phyloP scores from a whole-genome alignment of 2,888 invertebrate species.

The Coelopa pilipes region DNA sequence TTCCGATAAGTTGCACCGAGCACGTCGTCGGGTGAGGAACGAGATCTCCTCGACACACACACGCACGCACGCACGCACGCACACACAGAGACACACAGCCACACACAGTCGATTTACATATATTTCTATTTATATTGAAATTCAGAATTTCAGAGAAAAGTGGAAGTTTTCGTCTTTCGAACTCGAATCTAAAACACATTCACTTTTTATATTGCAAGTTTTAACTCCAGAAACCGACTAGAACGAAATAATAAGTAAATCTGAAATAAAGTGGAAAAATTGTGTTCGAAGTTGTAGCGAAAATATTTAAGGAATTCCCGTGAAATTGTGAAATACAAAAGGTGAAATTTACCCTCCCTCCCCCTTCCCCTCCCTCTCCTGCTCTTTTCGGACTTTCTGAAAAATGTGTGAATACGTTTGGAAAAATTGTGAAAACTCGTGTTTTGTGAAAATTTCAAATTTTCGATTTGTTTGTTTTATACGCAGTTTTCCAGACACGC shows the following conservation, averaged over 20 bases:
- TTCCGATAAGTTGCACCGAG: slow-evolving; percentile 57
- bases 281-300: no score
- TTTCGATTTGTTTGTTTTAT: not conserved
- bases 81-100: no score
- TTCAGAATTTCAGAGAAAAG: slow-evolving; percentile 2
- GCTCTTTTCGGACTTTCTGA: not conserved
- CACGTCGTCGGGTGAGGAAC: slow-evolving; percentile 11
- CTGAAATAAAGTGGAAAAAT: not conserved
- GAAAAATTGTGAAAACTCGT: no score
- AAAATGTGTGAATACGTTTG: not conserved
- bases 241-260: not conserved
- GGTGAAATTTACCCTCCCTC: not conserved
- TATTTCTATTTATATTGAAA: slow-evolving; percentile 5
- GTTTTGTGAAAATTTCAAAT: no score
- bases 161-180: not conserved
- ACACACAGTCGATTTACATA: no score
- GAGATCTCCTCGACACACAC: not conserved
- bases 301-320: no score
- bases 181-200: not conserved
- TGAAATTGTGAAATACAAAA: not conserved
- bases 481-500: not conserved
- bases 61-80: no score
- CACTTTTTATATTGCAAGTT: not conserved
- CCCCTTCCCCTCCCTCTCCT: not conserved
- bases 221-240: not conserved